Percentiles rank a stretch among this genome's conserved stretches.
Evolutionary conservation across 2,113 vertebrate genomes (phyloP).

Genomic region (Naja naja): DNA sequence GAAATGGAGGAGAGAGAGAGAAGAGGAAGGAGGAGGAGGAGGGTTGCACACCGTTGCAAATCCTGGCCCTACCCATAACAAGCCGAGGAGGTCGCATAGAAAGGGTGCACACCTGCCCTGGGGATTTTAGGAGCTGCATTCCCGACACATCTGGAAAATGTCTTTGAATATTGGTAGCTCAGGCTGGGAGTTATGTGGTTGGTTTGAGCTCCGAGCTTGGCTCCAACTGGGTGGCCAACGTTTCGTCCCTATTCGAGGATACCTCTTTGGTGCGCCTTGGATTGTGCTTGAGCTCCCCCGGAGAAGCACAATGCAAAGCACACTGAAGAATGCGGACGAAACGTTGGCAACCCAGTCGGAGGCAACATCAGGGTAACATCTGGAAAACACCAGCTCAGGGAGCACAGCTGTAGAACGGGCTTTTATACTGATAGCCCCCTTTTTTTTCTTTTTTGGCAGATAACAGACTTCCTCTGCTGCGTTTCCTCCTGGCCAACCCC

Average conservation of each 20-base stretch:
- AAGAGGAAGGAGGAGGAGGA: not conserved
- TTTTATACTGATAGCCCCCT: not conserved
- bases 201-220: too few species aligned
- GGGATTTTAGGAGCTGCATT: not conserved
- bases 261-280: too few species aligned
- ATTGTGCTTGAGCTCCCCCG: too few species aligned
- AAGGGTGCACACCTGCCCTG: not conserved
- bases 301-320: too few species aligned
- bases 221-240: too few species aligned
- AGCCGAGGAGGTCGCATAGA: not conserved
- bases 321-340: too few species aligned
- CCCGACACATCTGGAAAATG: not conserved
- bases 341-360: too few species aligned
- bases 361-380: too few species aligned
- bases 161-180: too few species aligned
- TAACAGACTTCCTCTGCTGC: not conserved
- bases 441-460: not conserved
- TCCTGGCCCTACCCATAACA: not conserved
- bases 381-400: not conserved
- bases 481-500: not conserved
- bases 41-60: not conserved
- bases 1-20: not conserved
- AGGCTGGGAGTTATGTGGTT: too few species aligned
- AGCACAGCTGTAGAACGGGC: not conserved
- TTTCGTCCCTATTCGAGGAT: too few species aligned